Evolutionary conservation across 2,113 vertebrate genomes (phyloP), one percentile per base, ranked within the genome.

Genomic region (Paramormyrops kingsleyae): DNA sequence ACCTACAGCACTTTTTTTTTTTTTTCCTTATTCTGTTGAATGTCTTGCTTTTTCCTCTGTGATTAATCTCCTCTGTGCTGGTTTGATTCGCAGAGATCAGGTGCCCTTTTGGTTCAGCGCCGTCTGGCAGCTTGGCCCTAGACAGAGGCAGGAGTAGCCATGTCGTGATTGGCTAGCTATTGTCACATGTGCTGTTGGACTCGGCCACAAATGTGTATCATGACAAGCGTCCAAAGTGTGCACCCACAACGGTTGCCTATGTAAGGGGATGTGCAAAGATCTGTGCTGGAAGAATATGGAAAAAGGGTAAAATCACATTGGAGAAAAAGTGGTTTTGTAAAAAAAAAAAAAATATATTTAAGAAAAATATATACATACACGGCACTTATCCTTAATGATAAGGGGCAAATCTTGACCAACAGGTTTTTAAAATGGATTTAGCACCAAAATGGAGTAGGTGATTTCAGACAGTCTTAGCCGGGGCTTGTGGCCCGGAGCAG

Each of bases 181-280:
- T 88, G 27, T 88, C 15, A 66, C 10, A 12, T 27, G 6, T 44
- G 83, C 88, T 74, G 35, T 89, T 88, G 44, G 84, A 46, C 83
- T 89, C 31, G 13, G 87, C 70, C 66, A 89, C 77, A 59, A 88
- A 77, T 89, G 77, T 59, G 89, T 90, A 91, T 74, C 92, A 91
- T 88, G 91, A 93, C 56, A 91, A 93, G 88, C 86, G 93, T 92
- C 94, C 93, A 92, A 94, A 93, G 93, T 92, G 86, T 92, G 90
- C 87, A 92, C 93, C 83, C 89, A 47, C 88, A 66, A 66, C 59
- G 80, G 90, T 80, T 56, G n/a, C 91, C 92, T 94, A 50, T 90
- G 91, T 93, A 91, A 88, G 93, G 93, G 93, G 90, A 95, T 95
- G 94, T 96, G 94, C 94, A 93, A 94, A 93, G 90, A 94, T 49